phyloP scores from a whole-genome alignment of 2,113 vertebrate genomes.

The Alces alces region DNA sequence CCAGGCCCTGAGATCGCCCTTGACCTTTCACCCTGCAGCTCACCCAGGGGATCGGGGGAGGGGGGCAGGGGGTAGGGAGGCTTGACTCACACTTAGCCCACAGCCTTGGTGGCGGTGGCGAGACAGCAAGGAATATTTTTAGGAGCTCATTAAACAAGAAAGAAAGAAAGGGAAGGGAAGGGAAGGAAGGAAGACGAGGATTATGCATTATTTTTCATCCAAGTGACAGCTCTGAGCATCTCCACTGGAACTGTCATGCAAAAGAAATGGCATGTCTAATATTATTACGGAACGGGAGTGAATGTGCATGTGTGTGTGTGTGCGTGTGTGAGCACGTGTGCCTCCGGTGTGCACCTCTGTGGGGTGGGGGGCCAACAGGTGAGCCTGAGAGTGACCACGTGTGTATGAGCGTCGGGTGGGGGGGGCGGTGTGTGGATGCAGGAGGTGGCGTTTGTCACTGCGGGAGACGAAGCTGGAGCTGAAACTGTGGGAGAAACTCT shows the following conservation, averaged over 20 bases:
- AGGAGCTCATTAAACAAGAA: constrained; percentile 81
- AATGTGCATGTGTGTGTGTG: neutral
- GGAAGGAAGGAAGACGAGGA: constrained; percentile 75
- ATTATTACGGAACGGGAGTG: constrained; percentile 58
- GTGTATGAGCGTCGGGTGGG: rapidly evolving
- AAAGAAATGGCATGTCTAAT: constrained; percentile 75
- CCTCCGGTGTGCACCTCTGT: neutral
- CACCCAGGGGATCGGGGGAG: neutral
- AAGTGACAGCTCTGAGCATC: constrained; percentile 76
- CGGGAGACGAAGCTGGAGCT: neutral
- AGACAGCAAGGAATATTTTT: constrained; percentile 79
- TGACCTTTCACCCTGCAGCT: neutral
- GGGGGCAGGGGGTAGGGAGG: neutral
- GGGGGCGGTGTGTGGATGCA: neutral
- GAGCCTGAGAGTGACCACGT: neutral
- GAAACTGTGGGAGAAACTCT: neutral
- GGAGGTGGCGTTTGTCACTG: neutral
- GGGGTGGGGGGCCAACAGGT: neutral
- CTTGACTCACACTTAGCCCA: constrained; percentile 77
- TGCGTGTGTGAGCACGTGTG: neutral
- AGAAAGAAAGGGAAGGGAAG: constrained; percentile 76
- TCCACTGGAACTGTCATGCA: constrained; percentile 76
- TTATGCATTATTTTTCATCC: constrained; percentile 79
- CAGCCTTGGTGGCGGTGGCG: constrained; percentile 49
- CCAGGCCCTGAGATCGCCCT: neutral